Evolutionary conservation across 2,797 vertebrate species (phyloP).

Genomic region (Oceanodroma leucorhoa): DNA sequence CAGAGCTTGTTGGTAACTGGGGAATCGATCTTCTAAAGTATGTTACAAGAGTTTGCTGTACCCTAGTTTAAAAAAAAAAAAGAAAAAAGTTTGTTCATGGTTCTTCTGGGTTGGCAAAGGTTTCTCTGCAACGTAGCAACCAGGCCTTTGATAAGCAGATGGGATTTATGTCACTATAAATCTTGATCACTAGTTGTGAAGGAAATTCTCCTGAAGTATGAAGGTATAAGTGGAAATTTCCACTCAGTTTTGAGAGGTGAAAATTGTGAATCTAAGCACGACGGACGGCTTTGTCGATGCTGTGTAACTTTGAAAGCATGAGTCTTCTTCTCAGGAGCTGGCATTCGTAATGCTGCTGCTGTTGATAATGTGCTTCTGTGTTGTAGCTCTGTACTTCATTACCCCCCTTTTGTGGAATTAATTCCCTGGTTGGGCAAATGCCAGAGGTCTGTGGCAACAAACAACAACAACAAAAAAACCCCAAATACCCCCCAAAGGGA

Average conservation of each 20-base stretch:
- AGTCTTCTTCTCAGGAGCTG: neutral
- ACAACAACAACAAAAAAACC: neutral
- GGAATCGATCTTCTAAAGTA: neutral
- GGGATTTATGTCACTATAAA: neutral
- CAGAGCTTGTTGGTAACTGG: neutral
- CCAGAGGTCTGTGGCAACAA: neutral
- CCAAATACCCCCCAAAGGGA: neutral
- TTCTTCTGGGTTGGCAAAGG: neutral
- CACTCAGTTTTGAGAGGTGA: neutral
- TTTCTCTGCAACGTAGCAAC: neutral
- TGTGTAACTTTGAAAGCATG: neutral
- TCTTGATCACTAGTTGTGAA: neutral
- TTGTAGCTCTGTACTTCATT: neutral
- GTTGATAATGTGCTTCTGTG: neutral
- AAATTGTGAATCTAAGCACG: neutral
- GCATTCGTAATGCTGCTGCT: neutral
- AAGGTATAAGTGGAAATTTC: neutral
- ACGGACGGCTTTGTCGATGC: neutral
- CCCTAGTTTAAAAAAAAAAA: neutral
- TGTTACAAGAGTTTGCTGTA: neutral
- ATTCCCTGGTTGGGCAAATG: neutral
- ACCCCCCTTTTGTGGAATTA: neutral
- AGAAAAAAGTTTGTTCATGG: neutral
- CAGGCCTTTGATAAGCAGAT: neutral
- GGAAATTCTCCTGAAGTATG: neutral